phyloP scores from a whole-genome alignment of 1,140 invertebrate species.

The Sweltsa coloradensis region DNA sequence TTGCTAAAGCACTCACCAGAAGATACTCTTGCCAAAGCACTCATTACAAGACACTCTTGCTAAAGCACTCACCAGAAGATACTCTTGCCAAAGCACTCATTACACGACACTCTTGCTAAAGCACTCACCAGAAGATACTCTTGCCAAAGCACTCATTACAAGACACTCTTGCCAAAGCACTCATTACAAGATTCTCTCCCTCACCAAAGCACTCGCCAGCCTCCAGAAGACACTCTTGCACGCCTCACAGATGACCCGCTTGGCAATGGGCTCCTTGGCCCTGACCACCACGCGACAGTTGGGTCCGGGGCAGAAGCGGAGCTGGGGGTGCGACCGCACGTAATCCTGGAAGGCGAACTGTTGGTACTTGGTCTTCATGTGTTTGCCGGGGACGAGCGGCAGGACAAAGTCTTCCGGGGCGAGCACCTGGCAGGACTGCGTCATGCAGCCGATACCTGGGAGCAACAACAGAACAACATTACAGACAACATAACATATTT shows the following conservation, averaged over 20 bases:
- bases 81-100: too few relatives aligned
- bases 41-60: too few relatives aligned
- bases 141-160: too few relatives aligned
- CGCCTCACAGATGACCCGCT: conserved; percentile 60
- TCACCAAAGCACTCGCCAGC: too few relatives aligned
- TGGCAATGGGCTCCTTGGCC: conserved; percentile 64
- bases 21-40: too few relatives aligned
- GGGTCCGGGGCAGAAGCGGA: conserved; percentile 90
- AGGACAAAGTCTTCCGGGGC: conserved; percentile 94
- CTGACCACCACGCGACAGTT: conserved; percentile 84
- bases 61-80: too few relatives aligned
- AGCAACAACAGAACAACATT: conserved; percentile 11
- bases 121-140: too few relatives aligned
- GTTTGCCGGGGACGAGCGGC: conserved; percentile 62
- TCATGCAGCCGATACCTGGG: conserved; percentile 91
- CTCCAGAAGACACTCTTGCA: conserved; percentile 77
- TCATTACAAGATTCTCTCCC: too few relatives aligned
- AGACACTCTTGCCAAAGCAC: too few relatives aligned
- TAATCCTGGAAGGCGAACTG: conserved; percentile 93
- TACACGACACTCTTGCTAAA: too few relatives aligned
- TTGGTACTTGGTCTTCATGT: conserved; percentile 83
- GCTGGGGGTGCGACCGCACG: conserved; percentile 81
- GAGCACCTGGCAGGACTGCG: conserved; percentile 78
- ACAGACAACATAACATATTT: conserved; percentile 1
- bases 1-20: too few relatives aligned